A percentile compares a stretch with the other conserved stretches of the same genome.
Conservation (phyloP, 2,888 invertebrate species). For the Aleiodes leptofemur region DNA sequence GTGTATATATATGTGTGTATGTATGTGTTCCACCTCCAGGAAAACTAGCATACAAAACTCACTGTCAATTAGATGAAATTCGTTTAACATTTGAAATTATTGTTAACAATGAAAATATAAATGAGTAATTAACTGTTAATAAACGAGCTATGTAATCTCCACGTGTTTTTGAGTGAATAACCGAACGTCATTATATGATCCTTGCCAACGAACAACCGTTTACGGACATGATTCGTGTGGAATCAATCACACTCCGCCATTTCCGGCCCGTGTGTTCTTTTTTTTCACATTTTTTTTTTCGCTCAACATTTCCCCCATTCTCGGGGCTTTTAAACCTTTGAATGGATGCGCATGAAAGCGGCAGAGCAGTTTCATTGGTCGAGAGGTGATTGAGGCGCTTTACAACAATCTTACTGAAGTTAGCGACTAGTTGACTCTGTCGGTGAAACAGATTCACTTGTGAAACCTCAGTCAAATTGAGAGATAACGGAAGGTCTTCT, state of each 20-base stretch:
- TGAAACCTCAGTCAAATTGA: too few species aligned
- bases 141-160: constrained; percentile 2
- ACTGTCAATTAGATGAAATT: constrained; percentile 47
- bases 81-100: neutral
- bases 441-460: too few species aligned
- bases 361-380: neutral
- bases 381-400: neutral
- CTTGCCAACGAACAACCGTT: constrained; percentile 25
- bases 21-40: constrained; percentile 3
- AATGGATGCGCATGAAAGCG: constrained; percentile 38
- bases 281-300: constrained; percentile 19
- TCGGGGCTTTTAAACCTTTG: constrained; percentile 40
- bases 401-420: neutral
- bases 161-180: constrained; percentile 38
- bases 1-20: constrained; percentile 12
- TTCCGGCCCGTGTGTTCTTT: constrained; percentile 47
- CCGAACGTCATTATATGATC: constrained; percentile 24
- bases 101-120: neutral
- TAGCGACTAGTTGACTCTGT: too few species aligned
- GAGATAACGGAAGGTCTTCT: too few species aligned
- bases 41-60: constrained; percentile 37
- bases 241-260: constrained; percentile 56
- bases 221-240: constrained; percentile 38
- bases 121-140: neutral
- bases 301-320: constrained; percentile 30